Evolutionary conservation across 1,140 invertebrate species (phyloP), one percentile per base, ranked within the genome.

Genomic region (Drosophila ambigua): DNA sequence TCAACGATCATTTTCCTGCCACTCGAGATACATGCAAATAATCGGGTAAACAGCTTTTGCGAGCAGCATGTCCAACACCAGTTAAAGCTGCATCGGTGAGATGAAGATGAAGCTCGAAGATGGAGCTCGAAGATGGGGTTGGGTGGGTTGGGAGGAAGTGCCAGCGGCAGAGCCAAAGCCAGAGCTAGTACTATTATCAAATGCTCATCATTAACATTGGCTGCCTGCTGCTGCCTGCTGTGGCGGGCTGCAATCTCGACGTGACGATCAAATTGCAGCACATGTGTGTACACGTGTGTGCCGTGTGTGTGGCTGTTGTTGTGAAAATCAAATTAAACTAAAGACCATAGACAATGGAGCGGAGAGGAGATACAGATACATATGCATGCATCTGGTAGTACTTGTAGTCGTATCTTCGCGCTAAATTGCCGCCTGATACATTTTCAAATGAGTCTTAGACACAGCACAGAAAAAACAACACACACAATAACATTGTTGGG

Each of bases 271-370:
- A 82, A 87, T 85, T 88, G 83, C 82, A 78, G 79, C 75, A 82
- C 77, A 85, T 79, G 74, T 69, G 74, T 69, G 75, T 80, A 81
- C 83, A 82, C 77, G 61, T 85, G 81, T 79, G 31, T 31, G 31
- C 3, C 77, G 61, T 85, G 82, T 79, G 53, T 28, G 31, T 49
- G 45, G 24, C 59, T 43, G 53, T 48, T 78, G 59, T 79, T 84
- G 80, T 85, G 82, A 87, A 84, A 87, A 85, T 85, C 57, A 82
- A 87, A 85, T 85, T 87, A 85, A 85, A 82, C 74, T 72, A 75
- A 75, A 80, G 72, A 71, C 62, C 48, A 26, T 62, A 65, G 78
- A 87, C 81, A 87, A 85, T 84, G 81, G 45, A 20, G 45, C 7
- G 23, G 44, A 41, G 31, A 39, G 35, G 45, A 31, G 63, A 50